Base-by-base conservation (phyloP, 2,797 vertebrate species). In the Gallinago solitaria region DNA sequence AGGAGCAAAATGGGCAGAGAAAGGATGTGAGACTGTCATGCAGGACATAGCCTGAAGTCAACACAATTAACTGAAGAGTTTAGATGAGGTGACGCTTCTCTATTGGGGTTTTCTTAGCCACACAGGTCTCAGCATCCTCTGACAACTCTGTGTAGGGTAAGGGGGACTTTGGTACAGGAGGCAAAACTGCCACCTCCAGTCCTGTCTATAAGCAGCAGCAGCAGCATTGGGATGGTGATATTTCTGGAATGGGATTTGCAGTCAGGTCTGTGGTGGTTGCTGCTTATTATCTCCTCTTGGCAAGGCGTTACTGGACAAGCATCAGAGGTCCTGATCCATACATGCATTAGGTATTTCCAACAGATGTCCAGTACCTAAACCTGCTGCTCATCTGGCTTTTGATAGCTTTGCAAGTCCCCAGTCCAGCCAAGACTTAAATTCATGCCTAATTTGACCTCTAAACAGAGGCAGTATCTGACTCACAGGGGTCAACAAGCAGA, bases 51-150 rank as follows among this genome's bases (percentile, higher is more conserved):
- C 70, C 54, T 15, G n/a, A 47, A 47, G 20, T 21, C 23, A 54
- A 4, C 0, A 0, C 24, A 4, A 2, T 6, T 8, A 27, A 24
- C 20, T 5, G 25, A 47, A 13, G 20, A 7, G 11, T 50, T 60
- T 5, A 9, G 12, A 16, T 2, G 9, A n/a, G 3, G 9, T 0
- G 11, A n/a, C 0, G 0, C 1, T 23, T 9, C 14, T 21, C 24
- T 3, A 9, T 1, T 6, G 37, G 25, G 35, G 4, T 75, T 65
- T 91, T 27, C 37, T 59, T 30, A n/a, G 25, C 12, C 9, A 6
- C 18, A 4, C 0, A 32, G 28, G 7, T 45, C 48, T 56, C 14
- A 47, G 6, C 9, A 50, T 4, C 41, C 9, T 27, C 3, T 69
- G 54, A 59, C 59, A 64, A 0, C 18, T 45, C 59, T 21, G 8